These are phyloP conservation scores for Lagorchestes hirsutus DNA, from an alignment of 2,797 vertebrate species.

Conservation along the genomic window DNA sequence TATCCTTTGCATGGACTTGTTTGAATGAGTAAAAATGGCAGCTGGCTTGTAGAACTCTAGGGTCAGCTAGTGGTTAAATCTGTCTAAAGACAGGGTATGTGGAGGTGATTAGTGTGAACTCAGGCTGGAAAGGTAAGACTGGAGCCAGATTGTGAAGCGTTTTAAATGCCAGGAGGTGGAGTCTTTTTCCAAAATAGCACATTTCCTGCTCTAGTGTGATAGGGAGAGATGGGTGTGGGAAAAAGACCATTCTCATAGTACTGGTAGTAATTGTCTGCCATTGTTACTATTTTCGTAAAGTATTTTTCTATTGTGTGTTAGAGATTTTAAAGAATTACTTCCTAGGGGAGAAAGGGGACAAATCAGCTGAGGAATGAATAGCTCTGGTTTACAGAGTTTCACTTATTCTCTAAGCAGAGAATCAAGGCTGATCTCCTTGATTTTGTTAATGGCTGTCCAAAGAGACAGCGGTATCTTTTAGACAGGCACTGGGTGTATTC, in stretches of 20 bases:
- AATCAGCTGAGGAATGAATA: not conserved
- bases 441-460: not conserved
- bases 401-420: not conserved
- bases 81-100: not conserved
- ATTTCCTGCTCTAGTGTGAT: not conserved
- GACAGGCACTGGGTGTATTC: not conserved
- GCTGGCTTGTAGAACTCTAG: not conserved
- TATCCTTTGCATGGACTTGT: not conserved
- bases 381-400: not conserved
- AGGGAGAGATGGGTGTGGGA: not conserved
- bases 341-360: not conserved
- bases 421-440: not conserved
- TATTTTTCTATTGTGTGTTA: not conserved
- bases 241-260: not conserved
- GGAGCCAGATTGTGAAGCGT: not conserved
- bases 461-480: not conserved
- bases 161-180: not conserved
- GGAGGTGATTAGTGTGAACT: not conserved
- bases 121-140: not conserved
- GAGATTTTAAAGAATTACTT: not conserved
- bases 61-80: not conserved
- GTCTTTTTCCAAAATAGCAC: not conserved
- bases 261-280: not conserved
- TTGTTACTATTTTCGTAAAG: not conserved
- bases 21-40: not conserved